phyloP scores from a whole-genome alignment of 2,888 invertebrate genomes.

The Ennomos quercinarius region DNA sequence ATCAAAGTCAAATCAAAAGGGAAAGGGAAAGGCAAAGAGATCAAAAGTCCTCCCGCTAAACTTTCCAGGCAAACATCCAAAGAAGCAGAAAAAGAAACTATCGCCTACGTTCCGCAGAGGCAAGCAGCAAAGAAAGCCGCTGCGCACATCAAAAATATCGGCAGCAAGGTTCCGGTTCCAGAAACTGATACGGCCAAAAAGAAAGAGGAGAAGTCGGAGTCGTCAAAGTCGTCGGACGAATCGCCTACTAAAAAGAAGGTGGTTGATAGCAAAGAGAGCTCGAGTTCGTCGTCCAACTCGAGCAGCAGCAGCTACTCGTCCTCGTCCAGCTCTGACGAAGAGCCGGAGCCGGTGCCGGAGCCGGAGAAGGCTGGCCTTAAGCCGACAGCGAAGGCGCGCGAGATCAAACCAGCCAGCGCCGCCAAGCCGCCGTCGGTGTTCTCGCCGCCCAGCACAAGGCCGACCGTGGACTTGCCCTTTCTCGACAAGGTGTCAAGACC shows the following conservation, averaged over 20 bases:
- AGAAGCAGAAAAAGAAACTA: constrained; percentile 87
- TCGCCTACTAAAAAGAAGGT: constrained; percentile 57
- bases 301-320: constrained; percentile 86
- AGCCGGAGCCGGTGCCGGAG: constrained; percentile 46
- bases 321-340: constrained; percentile 87
- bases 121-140: constrained; percentile 97
- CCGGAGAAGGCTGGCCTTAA: constrained; percentile 43
- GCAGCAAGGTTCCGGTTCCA: constrained; percentile 77
- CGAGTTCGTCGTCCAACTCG: constrained; percentile 82
- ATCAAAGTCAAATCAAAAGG: constrained; percentile 72
- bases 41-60: constrained; percentile 69
- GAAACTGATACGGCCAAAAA: constrained; percentile 73
- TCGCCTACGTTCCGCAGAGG: constrained; percentile 94
- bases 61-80: constrained; percentile 82
- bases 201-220: constrained; percentile 65
- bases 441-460: constrained; percentile 78
- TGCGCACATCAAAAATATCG: constrained; percentile 93
- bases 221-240: constrained; percentile 69
- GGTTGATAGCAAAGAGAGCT: constrained; percentile 67
- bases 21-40: constrained; percentile 79
- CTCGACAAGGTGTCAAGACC: constrained; percentile 91
- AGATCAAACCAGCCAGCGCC: constrained; percentile 67
- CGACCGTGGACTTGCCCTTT: constrained; percentile 90
- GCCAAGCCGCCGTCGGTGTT: constrained; percentile 70
- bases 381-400: constrained; percentile 74